Evolutionary conservation across 2,113 vertebrate genomes (phyloP), one percentile per base, ranked within the genome.

Genomic region (Cyanistes caeruleus): DNA sequence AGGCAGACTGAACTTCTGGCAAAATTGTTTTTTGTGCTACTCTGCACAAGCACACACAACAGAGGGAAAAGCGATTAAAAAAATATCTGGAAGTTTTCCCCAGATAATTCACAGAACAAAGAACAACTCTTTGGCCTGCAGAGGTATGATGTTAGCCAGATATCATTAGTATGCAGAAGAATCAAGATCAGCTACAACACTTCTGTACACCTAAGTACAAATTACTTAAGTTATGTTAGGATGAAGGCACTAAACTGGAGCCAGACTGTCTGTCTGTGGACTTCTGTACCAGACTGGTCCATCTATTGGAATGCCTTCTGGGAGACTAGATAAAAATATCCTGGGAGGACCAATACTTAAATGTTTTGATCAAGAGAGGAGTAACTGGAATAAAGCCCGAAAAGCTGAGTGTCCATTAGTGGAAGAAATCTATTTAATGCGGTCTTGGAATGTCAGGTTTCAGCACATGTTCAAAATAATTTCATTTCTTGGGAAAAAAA

Each of bases 201-300:
- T 95, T 98, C 84, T 93, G 91, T 96, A 48, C 90, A 97, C 94
- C 97, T 93, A 97, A 97, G 98, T 91, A 95, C 96, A 94, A 97
- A 97, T 70, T 58, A 92, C 82, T 97, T 96, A 72, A 95, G 96
- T 88, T 89, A 74, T 3, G 11, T 90, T 96, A 96, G 90, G 81
- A 92, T 22, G 68, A 89, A 96, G 94, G 85, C 95, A 94, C 97
- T 96, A 97, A 94, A 96, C 55, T 96, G 97, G 98, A 98, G 98
- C 97, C 98, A 98, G 98, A 96, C 97, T 97, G 97, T 98, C 98
- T 98, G 98, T 94, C 97, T 97, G 77, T 83, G 92, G 83, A 96
- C 78, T 96, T 96, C 84, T 97, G 83, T 73, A 91, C 94, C 80
- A 94, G 56, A 76, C 53, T 93, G 94, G 95, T 95, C 97, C 96